A percentile compares a stretch with the other conserved stretches of the same genome.
Conservation (phyloP, 2,888 invertebrate species). For the Hyalella azteca region DNA sequence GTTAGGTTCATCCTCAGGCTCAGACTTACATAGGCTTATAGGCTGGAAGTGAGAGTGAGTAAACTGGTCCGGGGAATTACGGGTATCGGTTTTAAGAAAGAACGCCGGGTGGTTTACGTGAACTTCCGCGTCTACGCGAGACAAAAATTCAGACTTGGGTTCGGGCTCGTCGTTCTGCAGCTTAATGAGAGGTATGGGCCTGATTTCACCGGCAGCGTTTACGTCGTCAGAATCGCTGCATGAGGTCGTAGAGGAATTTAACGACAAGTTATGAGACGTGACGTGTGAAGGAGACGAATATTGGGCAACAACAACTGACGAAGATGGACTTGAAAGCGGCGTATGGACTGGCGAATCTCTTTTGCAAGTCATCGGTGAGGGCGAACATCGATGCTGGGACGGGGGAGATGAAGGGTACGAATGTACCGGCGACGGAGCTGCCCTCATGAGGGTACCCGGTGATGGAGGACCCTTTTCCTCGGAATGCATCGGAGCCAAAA, state of each 20-base stretch:
- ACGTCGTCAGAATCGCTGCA: neutral
- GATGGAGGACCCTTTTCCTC: slow-evolving; percentile 52
- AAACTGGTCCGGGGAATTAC: neutral
- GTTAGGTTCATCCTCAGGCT: neutral
- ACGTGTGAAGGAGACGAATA: slow-evolving; percentile 12
- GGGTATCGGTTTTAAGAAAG: neutral
- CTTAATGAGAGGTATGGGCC: slow-evolving; percentile 8
- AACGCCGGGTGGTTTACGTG: neutral
- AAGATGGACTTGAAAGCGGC: slow-evolving; percentile 5
- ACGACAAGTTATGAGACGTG: slow-evolving; percentile 28
- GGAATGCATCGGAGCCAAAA: slow-evolving; percentile 40
- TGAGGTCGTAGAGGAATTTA: neutral
- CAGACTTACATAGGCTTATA: slow-evolving; percentile 23
- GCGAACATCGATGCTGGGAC: neutral
- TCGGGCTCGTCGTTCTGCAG: neutral
- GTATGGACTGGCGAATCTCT: neutral
- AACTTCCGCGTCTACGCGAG: neutral
- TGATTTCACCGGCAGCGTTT: neutral
- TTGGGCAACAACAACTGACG: neutral
- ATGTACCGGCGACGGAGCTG: slow-evolving; percentile 50
- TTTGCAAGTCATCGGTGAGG: neutral
- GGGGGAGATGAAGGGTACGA: neutral
- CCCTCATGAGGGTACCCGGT: slow-evolving; percentile 49
- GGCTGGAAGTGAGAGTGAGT: neutral
- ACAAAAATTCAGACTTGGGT: neutral